A percentile compares a stretch with the other conserved stretches of the same genome.
Conservation (phyloP, 1,140 invertebrate genomes). For the Paraescarpia echinospica region DNA sequence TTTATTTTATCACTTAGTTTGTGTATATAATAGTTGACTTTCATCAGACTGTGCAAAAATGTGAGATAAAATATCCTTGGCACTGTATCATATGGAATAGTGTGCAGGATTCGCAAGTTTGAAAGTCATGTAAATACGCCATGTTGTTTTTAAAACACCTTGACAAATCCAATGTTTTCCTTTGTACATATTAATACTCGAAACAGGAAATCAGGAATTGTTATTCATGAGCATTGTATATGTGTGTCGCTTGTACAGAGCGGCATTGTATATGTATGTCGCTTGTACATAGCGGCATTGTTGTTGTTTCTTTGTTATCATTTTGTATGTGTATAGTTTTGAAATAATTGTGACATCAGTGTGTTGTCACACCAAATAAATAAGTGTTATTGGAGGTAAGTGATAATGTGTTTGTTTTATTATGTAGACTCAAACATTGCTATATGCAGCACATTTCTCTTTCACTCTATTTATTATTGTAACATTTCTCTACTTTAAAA, state of each 20-base stretch:
- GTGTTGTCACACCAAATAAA: neutral
- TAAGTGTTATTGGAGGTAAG: conserved; percentile 5
- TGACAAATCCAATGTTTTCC: neutral
- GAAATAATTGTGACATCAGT: neutral
- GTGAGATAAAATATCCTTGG: neutral
- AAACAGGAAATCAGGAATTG: neutral
- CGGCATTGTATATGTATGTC: neutral
- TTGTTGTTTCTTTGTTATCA: neutral
- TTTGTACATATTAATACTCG: neutral
- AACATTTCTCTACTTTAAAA: no score
- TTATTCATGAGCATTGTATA: neutral
- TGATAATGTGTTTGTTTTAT: neutral
- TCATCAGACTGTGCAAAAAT: neutral
- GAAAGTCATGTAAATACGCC: neutral
- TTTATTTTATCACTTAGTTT: neutral
- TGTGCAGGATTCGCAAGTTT: neutral
- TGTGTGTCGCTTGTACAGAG: neutral
- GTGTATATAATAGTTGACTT: neutral
- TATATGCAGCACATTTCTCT: neutral
- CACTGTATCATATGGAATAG: neutral
- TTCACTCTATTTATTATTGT: no score
- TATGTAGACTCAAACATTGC: neutral
- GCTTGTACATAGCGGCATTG: neutral
- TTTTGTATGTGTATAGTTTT: conserved; percentile 6
- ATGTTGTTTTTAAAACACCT: neutral